These are phyloP conservation scores for Drosophila mayri DNA, from an alignment of 1,140 invertebrate species.

Conservation along the genomic window DNA sequence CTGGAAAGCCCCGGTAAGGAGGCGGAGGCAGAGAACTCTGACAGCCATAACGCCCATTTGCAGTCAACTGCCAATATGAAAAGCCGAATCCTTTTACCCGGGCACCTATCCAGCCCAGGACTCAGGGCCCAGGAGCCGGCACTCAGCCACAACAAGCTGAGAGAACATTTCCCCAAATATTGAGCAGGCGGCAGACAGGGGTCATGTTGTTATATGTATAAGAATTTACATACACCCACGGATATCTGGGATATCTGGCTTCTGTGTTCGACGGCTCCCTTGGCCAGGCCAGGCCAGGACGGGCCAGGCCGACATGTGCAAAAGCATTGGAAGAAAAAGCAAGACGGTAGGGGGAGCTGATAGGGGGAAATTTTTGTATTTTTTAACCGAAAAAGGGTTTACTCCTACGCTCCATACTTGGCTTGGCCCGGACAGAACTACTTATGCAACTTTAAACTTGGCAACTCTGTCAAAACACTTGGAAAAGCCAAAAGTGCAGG, in stretches of 20 bases:
- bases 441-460: conserved; percentile 72
- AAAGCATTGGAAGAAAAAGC: conserved; percentile 63
- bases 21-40: conserved; percentile 26
- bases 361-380: conserved; percentile 42
- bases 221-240: conserved; percentile 68
- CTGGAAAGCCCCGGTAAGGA: neutral
- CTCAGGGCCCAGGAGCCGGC: neutral
- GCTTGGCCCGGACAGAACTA: conserved; percentile 37
- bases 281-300: conserved; percentile 19
- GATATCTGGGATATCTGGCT: conserved; percentile 59
- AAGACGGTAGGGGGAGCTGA: conserved; percentile 11
- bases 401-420: conserved; percentile 26
- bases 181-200: conserved; percentile 58
- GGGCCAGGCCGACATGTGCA: conserved; percentile 68
- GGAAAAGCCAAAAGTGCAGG: conserved; percentile 23
- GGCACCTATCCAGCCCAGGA: conserved; percentile 25
- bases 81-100: conserved; percentile 56
- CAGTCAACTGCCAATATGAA: conserved; percentile 82
- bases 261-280: conserved; percentile 52
- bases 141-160: conserved; percentile 42
- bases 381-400: conserved; percentile 48
- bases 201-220: conserved; percentile 69
- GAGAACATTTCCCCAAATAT: conserved; percentile 62
- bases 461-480: conserved; percentile 70
- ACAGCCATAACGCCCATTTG: conserved; percentile 79